A percentile compares a stretch with the other conserved stretches of the same genome.
phyloP scores from a whole-genome alignment of 2,113 vertebrate species.

The Pandion haliaetus region DNA sequence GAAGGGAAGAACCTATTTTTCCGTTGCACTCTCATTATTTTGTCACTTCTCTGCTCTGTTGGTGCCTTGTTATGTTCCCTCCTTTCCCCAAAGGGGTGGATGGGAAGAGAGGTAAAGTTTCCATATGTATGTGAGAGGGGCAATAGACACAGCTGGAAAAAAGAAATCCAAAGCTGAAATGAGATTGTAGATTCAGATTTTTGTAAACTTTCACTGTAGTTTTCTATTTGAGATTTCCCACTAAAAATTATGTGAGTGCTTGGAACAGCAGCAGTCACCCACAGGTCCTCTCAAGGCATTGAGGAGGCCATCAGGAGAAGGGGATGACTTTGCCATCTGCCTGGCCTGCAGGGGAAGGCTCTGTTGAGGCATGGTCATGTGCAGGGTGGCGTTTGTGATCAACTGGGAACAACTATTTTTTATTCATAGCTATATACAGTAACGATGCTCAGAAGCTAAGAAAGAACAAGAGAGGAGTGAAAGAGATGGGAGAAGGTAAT shows the following conservation, averaged over 20 bases:
- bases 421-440: background rate
- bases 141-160: background rate
- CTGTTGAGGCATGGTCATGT: background rate
- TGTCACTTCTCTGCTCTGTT: background rate
- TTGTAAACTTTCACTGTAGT: background rate
- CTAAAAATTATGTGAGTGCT: background rate
- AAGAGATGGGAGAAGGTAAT: background rate
- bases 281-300: background rate
- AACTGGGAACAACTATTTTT: background rate
- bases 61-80: rapidly evolving
- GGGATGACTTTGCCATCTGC: background rate
- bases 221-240: background rate
- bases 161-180: background rate
- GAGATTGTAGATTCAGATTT: background rate
- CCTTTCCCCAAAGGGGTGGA: background rate
- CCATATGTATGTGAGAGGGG: background rate
- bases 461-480: background rate
- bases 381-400: background rate
- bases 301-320: background rate
- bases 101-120: background rate
- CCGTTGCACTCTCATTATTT: background rate
- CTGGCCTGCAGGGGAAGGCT: background rate
- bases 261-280: background rate
- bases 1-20: background rate
- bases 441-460: background rate